Evolutionary conservation across 2,888 invertebrate genomes (phyloP).

Genomic region (Phanerotoma sp.): DNA sequence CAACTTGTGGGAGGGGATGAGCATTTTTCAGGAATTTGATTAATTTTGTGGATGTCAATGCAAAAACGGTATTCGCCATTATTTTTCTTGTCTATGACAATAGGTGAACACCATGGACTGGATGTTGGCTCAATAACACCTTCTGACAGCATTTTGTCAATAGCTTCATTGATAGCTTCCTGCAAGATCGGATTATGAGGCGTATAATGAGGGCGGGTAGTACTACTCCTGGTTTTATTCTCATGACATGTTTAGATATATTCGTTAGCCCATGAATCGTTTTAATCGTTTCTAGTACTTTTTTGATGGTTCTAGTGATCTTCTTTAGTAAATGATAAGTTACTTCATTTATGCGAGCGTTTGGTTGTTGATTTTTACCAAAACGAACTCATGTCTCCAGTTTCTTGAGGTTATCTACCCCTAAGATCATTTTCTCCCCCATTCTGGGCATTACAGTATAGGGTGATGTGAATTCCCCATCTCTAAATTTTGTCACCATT

Average conservation of each 20-base stretch:
- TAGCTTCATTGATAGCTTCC: conserved; percentile 29
- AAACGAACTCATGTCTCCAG: background rate
- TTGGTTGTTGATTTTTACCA: too few relatives aligned
- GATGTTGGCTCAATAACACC: conserved; percentile 40
- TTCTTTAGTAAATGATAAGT: background rate
- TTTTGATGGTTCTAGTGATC: background rate
- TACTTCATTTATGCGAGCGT: background rate
- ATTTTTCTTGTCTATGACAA: conserved; percentile 37
- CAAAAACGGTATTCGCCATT: conserved; percentile 39
- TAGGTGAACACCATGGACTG: conserved; percentile 40
- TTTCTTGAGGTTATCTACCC: background rate
- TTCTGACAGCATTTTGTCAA: conserved; percentile 41
- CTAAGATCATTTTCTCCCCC: background rate
- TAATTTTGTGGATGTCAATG: conserved; percentile 41
- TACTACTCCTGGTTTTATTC: conserved; percentile 2
- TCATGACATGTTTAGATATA: conserved; percentile 10
- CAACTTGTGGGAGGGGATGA: conserved; percentile 27
- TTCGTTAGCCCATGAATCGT: background rate
- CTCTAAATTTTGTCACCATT: background rate
- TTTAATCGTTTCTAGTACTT: background rate
- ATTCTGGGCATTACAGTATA: background rate
- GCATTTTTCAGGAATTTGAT: conserved; percentile 14
- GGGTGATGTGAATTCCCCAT: background rate
- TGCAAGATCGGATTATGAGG: conserved; percentile 12
- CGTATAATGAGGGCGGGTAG: conserved; percentile 25